Percentiles rank a stretch among this genome's conserved stretches.
phyloP scores from a whole-genome alignment of 2,888 invertebrate genomes.

The Plusia festucae region DNA sequence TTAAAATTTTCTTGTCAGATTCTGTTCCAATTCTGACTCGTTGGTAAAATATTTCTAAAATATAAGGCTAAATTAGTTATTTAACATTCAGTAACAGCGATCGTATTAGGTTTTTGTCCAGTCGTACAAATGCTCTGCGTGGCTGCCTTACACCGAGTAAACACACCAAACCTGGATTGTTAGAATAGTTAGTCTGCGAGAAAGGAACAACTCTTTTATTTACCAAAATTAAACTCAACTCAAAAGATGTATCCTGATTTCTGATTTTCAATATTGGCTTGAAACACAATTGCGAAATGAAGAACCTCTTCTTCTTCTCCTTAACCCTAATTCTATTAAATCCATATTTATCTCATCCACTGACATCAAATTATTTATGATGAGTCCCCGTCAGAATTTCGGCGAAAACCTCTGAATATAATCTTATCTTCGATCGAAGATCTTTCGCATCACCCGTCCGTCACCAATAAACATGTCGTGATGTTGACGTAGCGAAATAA shows the following conservation, averaged over 20 bases:
- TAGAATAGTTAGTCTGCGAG: background rate
- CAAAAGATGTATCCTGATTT: background rate
- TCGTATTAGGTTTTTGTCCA: background rate
- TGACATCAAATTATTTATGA: slow-evolving; percentile 57
- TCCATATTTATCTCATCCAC: slow-evolving; percentile 43
- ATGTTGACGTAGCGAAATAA: slow-evolving; percentile 74
- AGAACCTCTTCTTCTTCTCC: background rate
- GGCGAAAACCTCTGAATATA: slow-evolving; percentile 70
- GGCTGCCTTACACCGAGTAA: background rate
- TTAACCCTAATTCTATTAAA: slow-evolving; percentile 31
- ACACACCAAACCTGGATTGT: background rate
- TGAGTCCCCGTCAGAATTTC: slow-evolving; percentile 60
- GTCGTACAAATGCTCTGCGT: background rate
- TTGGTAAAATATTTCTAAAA: background rate
- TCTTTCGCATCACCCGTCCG: slow-evolving; percentile 65
- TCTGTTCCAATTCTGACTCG: background rate
- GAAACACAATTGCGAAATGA: background rate
- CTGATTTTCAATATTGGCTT: background rate
- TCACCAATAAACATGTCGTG: slow-evolving; percentile 86
- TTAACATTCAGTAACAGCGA: background rate
- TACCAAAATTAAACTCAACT: background rate
- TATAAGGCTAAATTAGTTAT: background rate
- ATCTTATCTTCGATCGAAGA: slow-evolving; percentile 79
- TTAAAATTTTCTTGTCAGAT: background rate
- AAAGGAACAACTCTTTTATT: no score